Evolutionary conservation across 2,113 vertebrate species (phyloP), one percentile per base, ranked within the genome.

Genomic region (Gadus chalcogrammus): DNA sequence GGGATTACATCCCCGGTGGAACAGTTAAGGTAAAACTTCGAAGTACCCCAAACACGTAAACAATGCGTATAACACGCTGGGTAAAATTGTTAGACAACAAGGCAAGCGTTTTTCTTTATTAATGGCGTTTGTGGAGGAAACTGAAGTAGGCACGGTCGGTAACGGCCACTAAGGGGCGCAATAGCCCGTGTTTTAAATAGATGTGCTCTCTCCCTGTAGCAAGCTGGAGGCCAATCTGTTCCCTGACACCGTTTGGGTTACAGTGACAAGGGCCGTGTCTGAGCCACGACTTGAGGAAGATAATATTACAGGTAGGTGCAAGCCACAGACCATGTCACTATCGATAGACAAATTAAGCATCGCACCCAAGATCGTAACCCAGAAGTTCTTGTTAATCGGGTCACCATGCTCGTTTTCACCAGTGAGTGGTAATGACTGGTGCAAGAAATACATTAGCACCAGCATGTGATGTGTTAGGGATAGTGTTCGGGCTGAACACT

Each of bases 251-350:
- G 82, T 83, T 81, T 65, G 85, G 94, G 93, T 95, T 93, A 95
- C 95, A 94, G 93, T 93, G 93, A 95, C 92, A 90, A 92, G 93
- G 92, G 93, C 92, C 92, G 92, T 93, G 94, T 94, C 71, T 87
- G 87, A 84, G 84, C 92, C 91, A 84, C 91, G 92, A 93, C 93
- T 95, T 95, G 94, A 82, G 92, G 93, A 95, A 96, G 94, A 94
- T 93, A 95, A 95, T 81, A 95, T 95, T 94, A 93, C 94, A 94
- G 94, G 94, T 95, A 94, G 94, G 94, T 95, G 93, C 94, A 92
- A 93, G 94, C 93, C 94, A 92, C 93, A 91, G 77, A 78, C 84
- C 76, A 84, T 88, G 87, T 87, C 83, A 74, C 79, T 81, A 80
- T 84, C 82, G 84, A 89, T 80, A 56, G 79, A 85, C 81, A 86